Base-by-base conservation (phyloP, 2,888 invertebrate genomes). In the Callimorpha dominula region DNA sequence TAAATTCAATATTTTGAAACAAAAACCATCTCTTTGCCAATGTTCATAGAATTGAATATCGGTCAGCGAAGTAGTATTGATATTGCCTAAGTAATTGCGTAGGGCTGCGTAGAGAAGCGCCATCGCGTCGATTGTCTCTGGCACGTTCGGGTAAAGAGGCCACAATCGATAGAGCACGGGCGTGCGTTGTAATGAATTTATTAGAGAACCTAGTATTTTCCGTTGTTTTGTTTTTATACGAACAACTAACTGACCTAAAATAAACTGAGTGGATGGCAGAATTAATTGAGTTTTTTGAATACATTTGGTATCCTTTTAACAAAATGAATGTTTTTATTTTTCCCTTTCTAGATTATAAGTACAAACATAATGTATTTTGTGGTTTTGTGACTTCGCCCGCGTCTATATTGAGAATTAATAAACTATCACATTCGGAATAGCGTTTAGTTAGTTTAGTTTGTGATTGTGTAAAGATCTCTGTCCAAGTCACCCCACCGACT, bases 151-250 rank as follows among this genome's bases (percentile, higher is more conserved):
- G 91, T 89, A 89, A 94, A 94, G 93, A 94, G 94, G 92, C 93
- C 93, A 94, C 94, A 95, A 95, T 95, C 95, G 95, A 95, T 95
- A 94, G 93, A 92, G 94, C 95, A 95, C 95, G 95, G 91, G 93
- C 94, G 94, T 93, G 94, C 94, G 94, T 93, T 92, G 93, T 94
- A 94, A 95, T 95, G 94, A 95, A 95, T 95, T 94, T 94, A 95
- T 95, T 94, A 95, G 88, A 85, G 89, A 90, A 92, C 90, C 80
- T 90, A 91, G 86, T 87, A 86, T 85, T 90, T 87, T 88, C 52
- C 52, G 70, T 73, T 72, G 70, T 77, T 82, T 78, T 84, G 76
- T 82, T 79, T 78, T 79, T 78, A 71, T 78, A 31, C 62, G 77
- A 72, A 73, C 72, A 60, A 46, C 71, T 43, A 74, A 72, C 65